Base-by-base conservation (phyloP, 2,797 vertebrate genomes). In the Semotilus atromaculatus region DNA sequence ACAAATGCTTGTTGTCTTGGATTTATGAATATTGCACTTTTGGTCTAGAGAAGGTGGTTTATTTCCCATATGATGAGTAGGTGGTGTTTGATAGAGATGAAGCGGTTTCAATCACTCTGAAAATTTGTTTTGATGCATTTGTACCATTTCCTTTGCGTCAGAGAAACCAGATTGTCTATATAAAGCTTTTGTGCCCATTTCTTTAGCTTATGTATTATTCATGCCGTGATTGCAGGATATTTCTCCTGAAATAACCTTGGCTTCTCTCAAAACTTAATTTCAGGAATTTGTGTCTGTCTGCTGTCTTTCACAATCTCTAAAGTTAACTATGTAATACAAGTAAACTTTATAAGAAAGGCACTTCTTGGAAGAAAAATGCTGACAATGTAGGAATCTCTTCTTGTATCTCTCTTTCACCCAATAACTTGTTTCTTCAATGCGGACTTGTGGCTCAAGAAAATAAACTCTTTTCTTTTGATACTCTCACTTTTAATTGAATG, bases 1-100 rank as follows among this genome's bases (percentile, higher is more conserved):
- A 86, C 89, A 92, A 89, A 92, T 90, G 74, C 90, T 89, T 88
- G 88, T 90, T 86, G 84, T 90, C 78, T 75, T 82, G 72, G 26
- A 85, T 88, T 91, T 92, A 91, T 86, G 60, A 88, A 90, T 85
- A 74, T 40, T 72, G 71, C 53, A 62, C 43, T 85, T 88, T 89
- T 51, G 7, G 83, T 86, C 71, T 81, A 38, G 8, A 72, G 78
- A 81, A 70, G 78, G 76, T 53, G 75, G 14, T 72, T 83, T 82
- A 77, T 89, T 89, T 81, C 83, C 74, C 40, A 48, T 81, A 51
- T 86, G 89, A 75, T 80, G 84, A 48, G 86, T 85, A 75, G 45
- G 43, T 23, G 53, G 23, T 19, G 31, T 55, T 53, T 70, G 72
- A 64, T 62, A 82, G 86, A 80, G 85, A 80, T 53, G 11, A 67